Conservation (phyloP, 2,113 vertebrate species). For the Oreochromis spilurus region DNA sequence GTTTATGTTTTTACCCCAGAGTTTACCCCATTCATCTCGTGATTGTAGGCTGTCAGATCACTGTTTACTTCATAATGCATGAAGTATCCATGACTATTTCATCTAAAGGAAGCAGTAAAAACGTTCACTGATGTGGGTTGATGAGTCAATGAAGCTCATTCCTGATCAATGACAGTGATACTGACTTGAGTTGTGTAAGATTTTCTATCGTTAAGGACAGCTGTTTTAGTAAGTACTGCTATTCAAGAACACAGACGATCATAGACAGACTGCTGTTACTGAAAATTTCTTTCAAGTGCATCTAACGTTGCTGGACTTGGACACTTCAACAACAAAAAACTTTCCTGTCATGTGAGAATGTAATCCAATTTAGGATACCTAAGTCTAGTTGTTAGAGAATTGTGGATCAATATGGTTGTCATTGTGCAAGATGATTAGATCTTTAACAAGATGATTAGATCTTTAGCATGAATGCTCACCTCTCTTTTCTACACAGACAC, state of each 20-base stretch:
- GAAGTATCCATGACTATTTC: not conserved
- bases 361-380: not conserved
- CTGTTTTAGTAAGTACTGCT: not conserved
- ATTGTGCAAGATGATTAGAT: too few species aligned
- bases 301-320: not conserved
- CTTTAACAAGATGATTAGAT: too few species aligned
- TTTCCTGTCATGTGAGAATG: not conserved
- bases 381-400: not conserved
- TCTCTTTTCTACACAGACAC: too few species aligned
- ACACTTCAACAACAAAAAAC: not conserved
- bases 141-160: not conserved
- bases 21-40: not conserved
- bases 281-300: not conserved
- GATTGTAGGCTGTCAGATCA: not conserved
- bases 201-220: not conserved
- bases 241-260: not conserved
- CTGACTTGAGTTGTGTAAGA: not conserved
- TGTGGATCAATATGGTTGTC: too few species aligned
- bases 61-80: not conserved
- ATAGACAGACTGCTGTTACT: not conserved
- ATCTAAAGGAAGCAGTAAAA: not conserved
- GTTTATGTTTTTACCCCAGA: too few species aligned
- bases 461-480: too few species aligned
- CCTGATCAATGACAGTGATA: not conserved
- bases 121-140: not conserved